These are phyloP conservation scores for Leptodirus hochenwartii DNA, from an alignment of 2,888 invertebrate genomes.

Conservation along the genomic window DNA sequence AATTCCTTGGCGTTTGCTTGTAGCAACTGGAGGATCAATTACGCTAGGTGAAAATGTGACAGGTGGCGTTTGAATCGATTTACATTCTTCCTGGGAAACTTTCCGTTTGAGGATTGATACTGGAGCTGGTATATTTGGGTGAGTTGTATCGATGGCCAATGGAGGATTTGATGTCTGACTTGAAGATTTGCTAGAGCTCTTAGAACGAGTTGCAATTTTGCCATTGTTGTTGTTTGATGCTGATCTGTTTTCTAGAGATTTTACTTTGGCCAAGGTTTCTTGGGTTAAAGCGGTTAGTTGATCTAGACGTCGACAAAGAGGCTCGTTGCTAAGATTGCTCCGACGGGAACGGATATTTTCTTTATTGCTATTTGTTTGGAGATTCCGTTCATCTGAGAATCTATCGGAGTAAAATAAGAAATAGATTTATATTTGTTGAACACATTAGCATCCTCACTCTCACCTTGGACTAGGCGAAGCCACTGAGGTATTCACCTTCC, in stretches of 20 bases:
- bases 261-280: constrained; percentile 48
- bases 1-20: constrained; percentile 53
- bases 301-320: constrained; percentile 38
- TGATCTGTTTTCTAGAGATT: constrained; percentile 36
- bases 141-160: background rate
- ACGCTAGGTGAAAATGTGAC: constrained; percentile 69
- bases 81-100: constrained; percentile 29
- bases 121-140: constrained; percentile 20
- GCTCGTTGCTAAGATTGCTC: no score
- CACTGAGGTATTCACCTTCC: no score
- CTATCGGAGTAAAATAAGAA: no score
- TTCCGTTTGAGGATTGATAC: constrained; percentile 40
- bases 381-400: no score
- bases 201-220: no score
- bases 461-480: no score
- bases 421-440: no score
- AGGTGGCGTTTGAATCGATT: constrained; percentile 37
- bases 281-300: constrained; percentile 44
- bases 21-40: constrained; percentile 42
- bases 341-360: background rate
- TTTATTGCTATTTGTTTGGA: constrained; percentile 1
- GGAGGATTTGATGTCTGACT: background rate
- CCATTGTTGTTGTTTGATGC: no score
- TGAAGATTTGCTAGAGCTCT: background rate
- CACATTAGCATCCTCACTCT: no score